Percentiles rank a stretch among this genome's conserved stretches.
phyloP scores from a whole-genome alignment of 1,140 invertebrate genomes.

The Ctenoplectra terminalis region DNA sequence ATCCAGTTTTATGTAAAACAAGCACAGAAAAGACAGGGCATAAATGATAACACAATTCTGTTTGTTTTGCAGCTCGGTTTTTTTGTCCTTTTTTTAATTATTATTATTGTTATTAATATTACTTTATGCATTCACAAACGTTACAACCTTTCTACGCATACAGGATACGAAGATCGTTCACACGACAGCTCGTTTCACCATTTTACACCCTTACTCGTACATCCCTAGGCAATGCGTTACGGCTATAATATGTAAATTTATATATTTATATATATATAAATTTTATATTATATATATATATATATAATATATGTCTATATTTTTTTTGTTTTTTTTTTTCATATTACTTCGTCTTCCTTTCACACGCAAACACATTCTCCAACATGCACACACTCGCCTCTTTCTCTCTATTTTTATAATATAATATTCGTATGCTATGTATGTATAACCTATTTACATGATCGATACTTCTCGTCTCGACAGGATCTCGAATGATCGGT shows the following conservation, averaged over 20 bases:
- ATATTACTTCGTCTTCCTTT: neutral
- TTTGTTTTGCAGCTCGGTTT: constrained; percentile 27
- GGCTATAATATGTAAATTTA: constrained; percentile 46
- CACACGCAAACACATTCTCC: neutral
- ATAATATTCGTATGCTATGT: constrained; percentile 7
- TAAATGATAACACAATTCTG: neutral
- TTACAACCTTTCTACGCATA: constrained; percentile 77
- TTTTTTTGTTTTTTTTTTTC: constrained; percentile 25
- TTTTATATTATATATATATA: too few relatives aligned
- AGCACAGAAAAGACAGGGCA: neutral
- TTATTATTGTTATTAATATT: constrained; percentile 65
- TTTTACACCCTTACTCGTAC: constrained; percentile 19
- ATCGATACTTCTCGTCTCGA: neutral
- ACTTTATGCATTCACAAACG: constrained; percentile 79
- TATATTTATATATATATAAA: too few relatives aligned
- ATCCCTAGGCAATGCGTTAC: constrained; percentile 13
- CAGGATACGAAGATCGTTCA: constrained; percentile 74
- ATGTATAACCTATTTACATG: constrained; percentile 40
- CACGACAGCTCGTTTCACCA: constrained; percentile 62
- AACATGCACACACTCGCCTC: neutral
- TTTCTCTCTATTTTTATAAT: neutral
- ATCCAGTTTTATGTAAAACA: too few relatives aligned
- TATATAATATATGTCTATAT: constrained; percentile 46
- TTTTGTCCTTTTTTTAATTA: constrained; percentile 30
- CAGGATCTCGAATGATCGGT: neutral